Evolutionary conservation across 2,888 invertebrate genomes (phyloP).

Genomic region (Idaea aversata): DNA sequence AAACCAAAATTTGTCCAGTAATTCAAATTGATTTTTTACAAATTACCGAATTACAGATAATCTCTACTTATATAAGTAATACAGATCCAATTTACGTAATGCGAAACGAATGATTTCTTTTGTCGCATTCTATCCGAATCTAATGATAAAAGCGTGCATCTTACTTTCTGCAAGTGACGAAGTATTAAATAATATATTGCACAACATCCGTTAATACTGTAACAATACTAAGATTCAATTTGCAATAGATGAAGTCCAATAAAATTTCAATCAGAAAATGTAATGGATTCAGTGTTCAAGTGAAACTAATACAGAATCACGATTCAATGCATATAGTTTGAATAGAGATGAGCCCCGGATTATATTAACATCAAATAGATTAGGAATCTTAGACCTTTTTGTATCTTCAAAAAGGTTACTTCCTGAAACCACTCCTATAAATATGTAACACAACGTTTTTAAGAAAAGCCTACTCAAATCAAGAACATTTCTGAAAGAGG

Average conservation of each 20-base stretch:
- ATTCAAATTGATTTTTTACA: conserved; percentile 12
- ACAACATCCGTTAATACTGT: conserved; percentile 39
- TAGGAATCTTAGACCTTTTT: background rate
- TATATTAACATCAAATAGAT: conserved; percentile 1
- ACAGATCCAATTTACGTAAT: conserved; percentile 10
- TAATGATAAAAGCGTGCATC: conserved; percentile 40
- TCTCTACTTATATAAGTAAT: conserved; percentile 35
- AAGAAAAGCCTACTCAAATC: background rate
- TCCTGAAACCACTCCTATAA: background rate
- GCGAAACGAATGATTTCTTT: conserved; percentile 36
- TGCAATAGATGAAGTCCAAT: conserved; percentile 30
- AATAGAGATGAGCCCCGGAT: background rate
- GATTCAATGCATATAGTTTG: conserved; percentile 1
- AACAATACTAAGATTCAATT: conserved; percentile 43
- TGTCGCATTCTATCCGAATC: conserved; percentile 41
- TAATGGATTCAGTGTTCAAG: conserved; percentile 1
- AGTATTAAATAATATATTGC: conserved; percentile 48
- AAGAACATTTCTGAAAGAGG: background rate
- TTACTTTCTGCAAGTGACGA: conserved; percentile 42
- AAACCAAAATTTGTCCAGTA: conserved; percentile 8
- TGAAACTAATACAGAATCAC: background rate
- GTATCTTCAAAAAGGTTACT: background rate
- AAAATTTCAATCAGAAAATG: conserved; percentile 11
- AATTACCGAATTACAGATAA: background rate
- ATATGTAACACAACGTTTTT: background rate